Evolutionary conservation across 2,113 vertebrate genomes (phyloP), one percentile per base, ranked within the genome.

Genomic region (Hirundichthys speculiger): DNA sequence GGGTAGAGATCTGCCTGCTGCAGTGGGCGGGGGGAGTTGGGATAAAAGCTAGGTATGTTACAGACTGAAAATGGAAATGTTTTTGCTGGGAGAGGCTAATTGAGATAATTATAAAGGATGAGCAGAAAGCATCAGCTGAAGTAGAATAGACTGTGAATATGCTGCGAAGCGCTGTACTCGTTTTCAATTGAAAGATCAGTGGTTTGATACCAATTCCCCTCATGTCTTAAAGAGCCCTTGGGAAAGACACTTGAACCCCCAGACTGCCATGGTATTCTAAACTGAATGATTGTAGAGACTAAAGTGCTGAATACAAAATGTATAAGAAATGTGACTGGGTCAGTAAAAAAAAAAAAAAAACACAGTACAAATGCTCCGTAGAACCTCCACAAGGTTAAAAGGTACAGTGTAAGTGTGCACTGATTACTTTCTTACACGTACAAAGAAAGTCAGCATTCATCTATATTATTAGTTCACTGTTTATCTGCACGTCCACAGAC

Each of bases 1-100:
- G 75, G 74, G 72, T 76, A 51, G 61, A 84, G 84, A 78, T 79
- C 75, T 77, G 62, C 45, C 20, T 52, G 16, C 66, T 69, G 38
- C 62, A 73, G 65, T 43, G 48, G 52, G 20, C 20, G 8, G 18
- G 24, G 38, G 21, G 46, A 34, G 9, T 22, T 47, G 57, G 43
- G 27, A 22, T 19, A 20, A 25, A 24, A 69, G n/a, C 58, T 43
- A 62, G 59, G 47, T 41, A 24, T 18, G 45, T 50, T 64, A 48
- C 38, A 59, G 22, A 71, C 61, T 59, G 48, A 62, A 79, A 76
- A 65, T 48, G 60, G 25, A 30, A 48, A 22, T 41, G 27, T 49
- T 50, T 63, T 55, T 38, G 48, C 39, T 62, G 22, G 27, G 41
- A 73, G 54, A 72, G 54, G n/a, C 43, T 43, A 30, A 34, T 39